Conservation (phyloP, 64 coral and sea anemone genomes). For the Actinia tenebrosa region DNA sequence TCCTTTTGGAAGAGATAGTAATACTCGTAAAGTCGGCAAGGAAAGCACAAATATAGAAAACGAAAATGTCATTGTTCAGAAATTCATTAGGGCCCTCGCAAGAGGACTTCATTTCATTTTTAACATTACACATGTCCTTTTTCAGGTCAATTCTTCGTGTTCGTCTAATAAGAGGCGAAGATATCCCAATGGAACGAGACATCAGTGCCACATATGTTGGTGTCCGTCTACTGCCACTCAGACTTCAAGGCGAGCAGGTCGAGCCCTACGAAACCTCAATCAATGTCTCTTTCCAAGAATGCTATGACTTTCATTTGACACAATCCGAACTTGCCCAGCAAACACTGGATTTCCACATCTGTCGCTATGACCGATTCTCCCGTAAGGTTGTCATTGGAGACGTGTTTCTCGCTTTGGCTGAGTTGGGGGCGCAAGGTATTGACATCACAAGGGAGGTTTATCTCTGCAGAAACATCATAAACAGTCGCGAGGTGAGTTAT, state of each 20-base stretch:
- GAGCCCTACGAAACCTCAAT: constrained; percentile 70
- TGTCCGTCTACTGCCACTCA: constrained; percentile 68
- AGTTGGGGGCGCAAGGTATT: constrained; percentile 87
- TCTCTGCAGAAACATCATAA: constrained; percentile 79
- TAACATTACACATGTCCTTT: neutral
- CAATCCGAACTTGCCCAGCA: constrained; percentile 68
- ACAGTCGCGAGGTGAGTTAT: constrained; percentile 59
- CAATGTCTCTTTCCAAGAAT: constrained; percentile 60
- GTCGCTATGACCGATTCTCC: constrained; percentile 92
- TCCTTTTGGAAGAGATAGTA: no score
- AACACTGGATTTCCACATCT: constrained; percentile 89
- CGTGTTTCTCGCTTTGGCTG: constrained; percentile 90
- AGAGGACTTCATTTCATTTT: no score
- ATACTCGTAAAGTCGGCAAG: no score
- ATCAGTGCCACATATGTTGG: constrained; percentile 74
- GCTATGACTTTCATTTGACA: constrained; percentile 78
- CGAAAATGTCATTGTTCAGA: no score
- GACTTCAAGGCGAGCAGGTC: constrained; percentile 42
- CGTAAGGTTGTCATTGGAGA: constrained; percentile 67
- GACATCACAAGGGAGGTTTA: constrained; percentile 91
- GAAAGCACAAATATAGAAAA: no score
- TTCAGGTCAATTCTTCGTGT: constrained; percentile 73
- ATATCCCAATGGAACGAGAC: constrained; percentile 80
- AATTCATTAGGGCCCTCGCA: no score
- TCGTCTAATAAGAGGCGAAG: constrained; percentile 85